Evolutionary conservation across 2,888 invertebrate genomes (phyloP), one percentile per base, ranked within the genome.

Genomic region (Coleophora flavipennella): DNA sequence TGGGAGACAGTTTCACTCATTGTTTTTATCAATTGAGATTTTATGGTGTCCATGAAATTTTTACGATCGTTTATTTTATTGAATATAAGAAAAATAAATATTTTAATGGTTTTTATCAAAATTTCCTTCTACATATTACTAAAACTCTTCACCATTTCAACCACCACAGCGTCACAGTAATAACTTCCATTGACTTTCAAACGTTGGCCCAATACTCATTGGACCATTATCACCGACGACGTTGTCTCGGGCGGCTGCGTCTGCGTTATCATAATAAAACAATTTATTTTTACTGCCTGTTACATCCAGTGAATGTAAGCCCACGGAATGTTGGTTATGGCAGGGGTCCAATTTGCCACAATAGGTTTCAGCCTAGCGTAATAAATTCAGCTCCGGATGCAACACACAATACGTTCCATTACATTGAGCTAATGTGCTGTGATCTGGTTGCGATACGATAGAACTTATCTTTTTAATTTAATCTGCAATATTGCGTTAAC

Each of bases 311-410:
- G 35, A 35, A 36, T 33, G 35, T 39, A 39, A 33, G 37, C 20
- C 33, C 25, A 39, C 33, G 50, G 48, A 57, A 11, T 54, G 43
- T 44, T 55, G 48, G 59, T 59, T 59, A 70, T 77, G 78, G 78
- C 77, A 67, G 47, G 50, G 62, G 68, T 77, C 78, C 78, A 78
- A 73, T 57, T 57, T 51, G 55, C 59, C 49, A 67, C 66, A 69
- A 67, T 63, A 48, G 56, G 48, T 57, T 46, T 43, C 43, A n/a
- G 67, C 68, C 67, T 11, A 29, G 29, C 11, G 29, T 11, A 60
- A 73, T 73, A 75, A 73, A 71, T 75, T 68, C 69, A 58, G 56
- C 47, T 53, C 45, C 56, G 52, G 58, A 57, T 59, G 59, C 57
- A 54, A 57, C 54, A 43, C 64, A 72, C 65, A 72, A 67, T 67